phyloP scores from a whole-genome alignment of 2,888 invertebrate genomes.

The Acleris literana region DNA sequence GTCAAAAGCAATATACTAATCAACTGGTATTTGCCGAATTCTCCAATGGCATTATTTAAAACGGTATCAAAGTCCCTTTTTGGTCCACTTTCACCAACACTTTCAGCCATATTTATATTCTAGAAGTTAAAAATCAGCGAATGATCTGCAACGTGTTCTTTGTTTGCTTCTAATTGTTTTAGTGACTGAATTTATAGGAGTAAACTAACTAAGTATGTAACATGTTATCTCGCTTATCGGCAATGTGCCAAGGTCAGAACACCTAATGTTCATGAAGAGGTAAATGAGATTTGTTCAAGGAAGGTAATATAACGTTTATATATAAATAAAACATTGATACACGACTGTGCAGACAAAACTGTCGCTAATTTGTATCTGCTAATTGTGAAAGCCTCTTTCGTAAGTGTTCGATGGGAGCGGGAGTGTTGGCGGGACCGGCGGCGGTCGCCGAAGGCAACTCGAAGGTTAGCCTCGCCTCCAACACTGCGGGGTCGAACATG shows the following conservation, averaged over 20 bases:
- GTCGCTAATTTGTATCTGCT: slow-evolving; percentile 49
- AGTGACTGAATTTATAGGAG: slow-evolving; percentile 28
- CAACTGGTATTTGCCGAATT: slow-evolving; percentile 69
- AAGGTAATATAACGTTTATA: slow-evolving; percentile 4
- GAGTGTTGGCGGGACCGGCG: slow-evolving; percentile 46
- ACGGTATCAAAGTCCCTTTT: slow-evolving; percentile 62
- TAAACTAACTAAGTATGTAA: slow-evolving; percentile 6
- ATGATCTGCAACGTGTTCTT: slow-evolving; percentile 5
- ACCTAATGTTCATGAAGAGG: slow-evolving; percentile 3
- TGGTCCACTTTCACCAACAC: slow-evolving; percentile 50
- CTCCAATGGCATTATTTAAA: slow-evolving; percentile 64
- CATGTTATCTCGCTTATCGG: slow-evolving; percentile 36
- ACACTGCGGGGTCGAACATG: slow-evolving; percentile 73
- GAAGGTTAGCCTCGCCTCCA: slow-evolving; percentile 65
- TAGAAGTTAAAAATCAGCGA: slow-evolving; percentile 7
- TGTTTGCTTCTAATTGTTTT: slow-evolving; percentile 18
- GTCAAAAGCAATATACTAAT: slow-evolving; percentile 60
- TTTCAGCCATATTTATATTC: slow-evolving; percentile 45
- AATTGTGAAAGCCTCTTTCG: slow-evolving; percentile 63
- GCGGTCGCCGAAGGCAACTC: slow-evolving; percentile 48
- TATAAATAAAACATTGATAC: not conserved
- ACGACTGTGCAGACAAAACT: not conserved
- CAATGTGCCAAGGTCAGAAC: slow-evolving; percentile 29
- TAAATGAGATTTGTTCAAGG: slow-evolving; percentile 14
- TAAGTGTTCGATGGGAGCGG: slow-evolving; percentile 63